Conservation (phyloP, 2,797 vertebrate genomes). For the Coendou prehensilis region DNA sequence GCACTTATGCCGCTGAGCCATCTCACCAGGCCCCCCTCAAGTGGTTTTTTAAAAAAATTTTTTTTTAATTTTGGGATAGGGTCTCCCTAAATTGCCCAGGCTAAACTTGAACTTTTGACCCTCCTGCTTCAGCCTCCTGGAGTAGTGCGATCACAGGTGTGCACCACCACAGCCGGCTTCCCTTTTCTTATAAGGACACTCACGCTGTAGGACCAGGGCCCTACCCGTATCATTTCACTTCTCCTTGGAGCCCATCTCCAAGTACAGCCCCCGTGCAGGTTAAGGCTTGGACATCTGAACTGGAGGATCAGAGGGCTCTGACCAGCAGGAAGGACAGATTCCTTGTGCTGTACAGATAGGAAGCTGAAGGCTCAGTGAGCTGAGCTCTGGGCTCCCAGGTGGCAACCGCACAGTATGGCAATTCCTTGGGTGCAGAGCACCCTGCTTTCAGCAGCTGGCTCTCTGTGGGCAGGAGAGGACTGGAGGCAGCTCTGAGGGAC, state of each 20-base stretch:
- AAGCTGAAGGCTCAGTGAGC: not conserved
- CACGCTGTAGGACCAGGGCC: not conserved
- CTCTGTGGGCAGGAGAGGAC: not conserved
- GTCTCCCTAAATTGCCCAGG: not conserved
- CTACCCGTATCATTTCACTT: not conserved
- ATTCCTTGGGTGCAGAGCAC: not conserved
- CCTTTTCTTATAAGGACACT: not conserved
- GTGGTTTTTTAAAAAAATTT: not conserved
- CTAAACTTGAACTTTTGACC: not conserved
- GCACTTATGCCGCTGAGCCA: too few relatives aligned
- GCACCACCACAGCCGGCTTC: not conserved
- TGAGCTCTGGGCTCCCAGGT: not conserved
- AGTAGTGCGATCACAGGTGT: not conserved
- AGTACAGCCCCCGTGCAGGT: not conserved
- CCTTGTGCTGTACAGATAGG: not conserved
- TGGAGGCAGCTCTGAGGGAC: not conserved
- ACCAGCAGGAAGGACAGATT: not conserved
- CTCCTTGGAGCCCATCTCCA: not conserved
- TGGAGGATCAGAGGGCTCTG: too few relatives aligned
- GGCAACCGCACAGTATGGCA: rapidly evolving
- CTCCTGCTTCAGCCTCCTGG: not conserved
- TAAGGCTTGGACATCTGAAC: not conserved
- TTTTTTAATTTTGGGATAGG: not conserved
- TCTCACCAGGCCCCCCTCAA: not conserved
- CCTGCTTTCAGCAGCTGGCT: not conserved